phyloP scores from a whole-genome alignment of 2,797 vertebrate species.

The Lepilemur septentrionalis region DNA sequence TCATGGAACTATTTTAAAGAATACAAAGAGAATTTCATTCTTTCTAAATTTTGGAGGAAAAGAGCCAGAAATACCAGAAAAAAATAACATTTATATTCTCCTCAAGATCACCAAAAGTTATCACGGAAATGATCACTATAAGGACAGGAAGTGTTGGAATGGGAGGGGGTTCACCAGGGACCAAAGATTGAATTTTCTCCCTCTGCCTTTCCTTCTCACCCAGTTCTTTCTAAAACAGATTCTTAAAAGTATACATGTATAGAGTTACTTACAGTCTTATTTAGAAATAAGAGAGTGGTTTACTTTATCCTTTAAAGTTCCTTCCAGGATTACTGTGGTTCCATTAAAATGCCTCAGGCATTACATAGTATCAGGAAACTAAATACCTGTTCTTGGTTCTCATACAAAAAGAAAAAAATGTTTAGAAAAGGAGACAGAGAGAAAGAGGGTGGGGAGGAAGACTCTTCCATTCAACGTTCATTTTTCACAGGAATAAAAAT shows the following conservation, averaged over 20 bases:
- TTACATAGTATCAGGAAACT: conserved; percentile 5
- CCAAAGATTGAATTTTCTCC: background rate
- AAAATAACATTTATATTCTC: background rate
- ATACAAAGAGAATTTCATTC: background rate
- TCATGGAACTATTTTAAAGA: background rate
- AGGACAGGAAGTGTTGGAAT: background rate
- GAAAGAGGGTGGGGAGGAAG: background rate
- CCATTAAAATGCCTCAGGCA: background rate
- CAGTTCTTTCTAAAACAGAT: background rate
- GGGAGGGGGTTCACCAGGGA: background rate
- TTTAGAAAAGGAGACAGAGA: conserved; percentile 9
- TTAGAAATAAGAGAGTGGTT: conserved; percentile 40
- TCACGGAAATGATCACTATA: background rate
- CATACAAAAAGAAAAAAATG: background rate
- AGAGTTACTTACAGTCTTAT: conserved; percentile 37
- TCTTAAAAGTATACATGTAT: background rate
- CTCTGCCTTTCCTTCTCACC: background rate
- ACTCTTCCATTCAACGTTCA: background rate
- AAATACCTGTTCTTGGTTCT: conserved; percentile 9
- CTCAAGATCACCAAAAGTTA: background rate
- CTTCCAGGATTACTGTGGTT: background rate
- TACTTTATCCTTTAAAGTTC: conserved; percentile 24
- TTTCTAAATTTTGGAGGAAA: background rate
- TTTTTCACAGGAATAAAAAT: conserved; percentile 52
- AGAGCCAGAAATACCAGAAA: background rate